Conservation (phyloP, 2,888 invertebrate genomes). For the Linnaemya vulpina region DNA sequence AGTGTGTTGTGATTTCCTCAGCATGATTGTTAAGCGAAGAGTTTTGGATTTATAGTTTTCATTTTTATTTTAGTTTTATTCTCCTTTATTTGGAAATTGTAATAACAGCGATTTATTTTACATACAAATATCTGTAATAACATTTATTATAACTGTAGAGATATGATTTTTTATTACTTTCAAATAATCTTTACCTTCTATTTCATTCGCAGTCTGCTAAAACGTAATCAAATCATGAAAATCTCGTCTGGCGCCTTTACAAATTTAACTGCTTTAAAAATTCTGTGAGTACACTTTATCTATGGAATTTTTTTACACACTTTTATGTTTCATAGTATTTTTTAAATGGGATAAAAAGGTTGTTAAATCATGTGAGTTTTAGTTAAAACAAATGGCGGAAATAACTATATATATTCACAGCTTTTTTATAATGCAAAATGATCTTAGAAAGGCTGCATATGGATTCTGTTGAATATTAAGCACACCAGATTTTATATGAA, state of each 20-base stretch:
- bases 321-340: neutral
- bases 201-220: constrained; percentile 88
- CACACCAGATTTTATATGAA: too few species aligned
- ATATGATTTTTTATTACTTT: constrained; percentile 50
- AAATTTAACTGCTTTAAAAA: constrained; percentile 90
- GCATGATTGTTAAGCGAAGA: constrained; percentile 15
- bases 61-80: constrained; percentile 12
- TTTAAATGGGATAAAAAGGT: constrained; percentile 15
- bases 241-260: constrained; percentile 91
- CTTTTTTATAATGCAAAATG: neutral
- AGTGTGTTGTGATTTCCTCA: constrained; percentile 20
- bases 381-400: neutral
- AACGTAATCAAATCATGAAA: constrained; percentile 91
- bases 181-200: constrained; percentile 44
- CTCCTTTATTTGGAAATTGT: neutral
- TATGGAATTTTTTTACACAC: neutral
- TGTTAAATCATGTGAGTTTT: neutral
- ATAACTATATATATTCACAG: neutral
- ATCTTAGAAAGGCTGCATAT: neutral
- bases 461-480: neutral
- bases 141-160: constrained; percentile 20
- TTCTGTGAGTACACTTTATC: constrained; percentile 89
- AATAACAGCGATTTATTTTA: constrained; percentile 11
- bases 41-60: constrained; percentile 33
- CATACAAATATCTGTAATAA: constrained; percentile 1